phyloP scores from a whole-genome alignment of 2,797 vertebrate genomes.

The Epinephelus coioides region DNA sequence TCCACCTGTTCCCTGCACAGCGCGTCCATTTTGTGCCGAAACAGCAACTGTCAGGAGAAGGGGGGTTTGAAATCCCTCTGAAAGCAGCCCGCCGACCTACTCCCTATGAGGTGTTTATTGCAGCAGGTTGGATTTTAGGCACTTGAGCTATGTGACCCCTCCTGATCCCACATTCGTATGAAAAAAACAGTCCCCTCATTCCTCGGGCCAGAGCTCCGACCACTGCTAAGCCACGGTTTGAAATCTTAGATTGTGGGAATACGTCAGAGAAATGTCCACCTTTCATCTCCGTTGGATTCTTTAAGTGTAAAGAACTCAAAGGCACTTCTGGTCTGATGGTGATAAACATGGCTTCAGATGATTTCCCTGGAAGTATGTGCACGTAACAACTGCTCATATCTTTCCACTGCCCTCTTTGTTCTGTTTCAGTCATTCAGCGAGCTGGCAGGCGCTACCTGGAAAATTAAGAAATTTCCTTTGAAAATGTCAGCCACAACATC shows the following conservation, averaged over 20 bases:
- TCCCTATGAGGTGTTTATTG: slow-evolving; percentile 69
- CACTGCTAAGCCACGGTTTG: slow-evolving; percentile 49
- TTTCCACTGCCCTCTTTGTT: slow-evolving; percentile 47
- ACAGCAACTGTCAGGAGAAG: slow-evolving; percentile 59
- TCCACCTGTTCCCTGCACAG: slow-evolving; percentile 66
- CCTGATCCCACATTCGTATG: slow-evolving; percentile 17
- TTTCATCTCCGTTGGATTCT: slow-evolving; percentile 35
- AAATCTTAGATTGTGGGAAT: slow-evolving; percentile 68
- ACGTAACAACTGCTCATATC: slow-evolving; percentile 38
- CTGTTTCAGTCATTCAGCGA: slow-evolving; percentile 17
- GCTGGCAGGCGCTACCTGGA: slow-evolving; percentile 38
- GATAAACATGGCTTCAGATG: slow-evolving; percentile 48
- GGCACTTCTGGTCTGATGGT: slow-evolving; percentile 23
- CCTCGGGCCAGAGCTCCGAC: not conserved
- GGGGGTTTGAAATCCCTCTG: slow-evolving; percentile 39
- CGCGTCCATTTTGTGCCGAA: slow-evolving; percentile 42
- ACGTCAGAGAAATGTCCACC: slow-evolving; percentile 37
- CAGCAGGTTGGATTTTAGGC: slow-evolving; percentile 63
- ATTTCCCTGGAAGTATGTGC: slow-evolving; percentile 27
- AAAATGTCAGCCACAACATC: slow-evolving; percentile 22
- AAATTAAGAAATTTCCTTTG: slow-evolving; percentile 43
- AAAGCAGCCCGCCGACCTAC: slow-evolving; percentile 35
- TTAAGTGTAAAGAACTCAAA: slow-evolving; percentile 36
- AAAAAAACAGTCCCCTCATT: slow-evolving; percentile 46
- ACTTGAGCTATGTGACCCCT: slow-evolving; percentile 53